Evolutionary conservation across 2,113 vertebrate species (phyloP).

Genomic region (Epinephelus cyanopodus): DNA sequence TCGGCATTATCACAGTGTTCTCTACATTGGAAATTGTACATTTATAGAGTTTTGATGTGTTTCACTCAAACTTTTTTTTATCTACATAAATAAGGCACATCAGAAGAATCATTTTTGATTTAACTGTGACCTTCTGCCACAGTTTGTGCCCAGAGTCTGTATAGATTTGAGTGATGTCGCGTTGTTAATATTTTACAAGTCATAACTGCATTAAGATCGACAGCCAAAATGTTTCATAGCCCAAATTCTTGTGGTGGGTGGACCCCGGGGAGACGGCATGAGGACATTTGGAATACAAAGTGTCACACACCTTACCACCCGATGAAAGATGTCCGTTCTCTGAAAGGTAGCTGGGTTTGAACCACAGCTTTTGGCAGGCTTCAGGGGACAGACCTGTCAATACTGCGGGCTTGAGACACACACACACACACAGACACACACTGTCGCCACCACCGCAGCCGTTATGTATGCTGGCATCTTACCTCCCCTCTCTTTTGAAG

Average conservation of each 20-base stretch:
- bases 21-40: neutral
- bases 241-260: neutral
- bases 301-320: neutral
- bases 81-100: neutral
- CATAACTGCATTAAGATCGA: neutral
- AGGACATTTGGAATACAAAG: conserved; percentile 27
- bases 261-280: neutral
- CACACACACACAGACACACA: conserved; percentile 5
- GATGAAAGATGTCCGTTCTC: conserved; percentile 30
- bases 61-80: neutral
- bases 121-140: too few relatives aligned
- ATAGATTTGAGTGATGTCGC: neutral
- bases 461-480: conserved; percentile 15
- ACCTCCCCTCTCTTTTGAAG: conserved; percentile 29
- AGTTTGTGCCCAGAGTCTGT: neutral
- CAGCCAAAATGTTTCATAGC: neutral
- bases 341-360: conserved; percentile 34
- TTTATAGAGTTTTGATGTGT: neutral
- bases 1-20: neutral
- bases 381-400: conserved; percentile 12
- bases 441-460: neutral
- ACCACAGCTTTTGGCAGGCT: conserved; percentile 8
- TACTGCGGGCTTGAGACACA: conserved; percentile 5
- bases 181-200: neutral
- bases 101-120: neutral